Evolutionary conservation across 2,888 invertebrate species (phyloP).

Genomic region (Meteorus colon): DNA sequence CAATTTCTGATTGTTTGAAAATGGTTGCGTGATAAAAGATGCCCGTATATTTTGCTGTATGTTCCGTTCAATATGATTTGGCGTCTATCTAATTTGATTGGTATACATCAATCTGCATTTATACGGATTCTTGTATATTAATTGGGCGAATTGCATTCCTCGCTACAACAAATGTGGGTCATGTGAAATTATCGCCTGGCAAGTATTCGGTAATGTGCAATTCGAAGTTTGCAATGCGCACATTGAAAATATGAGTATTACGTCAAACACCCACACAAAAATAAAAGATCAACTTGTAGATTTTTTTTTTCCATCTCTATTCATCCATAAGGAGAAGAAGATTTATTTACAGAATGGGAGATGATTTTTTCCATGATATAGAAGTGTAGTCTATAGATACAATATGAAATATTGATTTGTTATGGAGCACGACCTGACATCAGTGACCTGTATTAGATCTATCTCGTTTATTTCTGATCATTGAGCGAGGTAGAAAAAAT

Average conservation of each 20-base stretch:
- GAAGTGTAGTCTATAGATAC: not conserved
- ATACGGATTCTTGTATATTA: not conserved
- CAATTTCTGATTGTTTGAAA: no score
- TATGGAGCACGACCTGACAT: not conserved
- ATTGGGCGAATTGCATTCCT: not conserved
- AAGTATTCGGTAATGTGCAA: not conserved
- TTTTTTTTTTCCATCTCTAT: not conserved
- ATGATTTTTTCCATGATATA: not conserved
- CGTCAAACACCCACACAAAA: no score
- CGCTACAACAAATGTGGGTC: not conserved
- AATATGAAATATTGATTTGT: not conserved
- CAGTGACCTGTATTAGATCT: not conserved
- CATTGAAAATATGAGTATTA: not conserved
- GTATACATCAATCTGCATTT: not conserved
- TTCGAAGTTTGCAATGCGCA: not conserved
- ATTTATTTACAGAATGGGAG: not conserved
- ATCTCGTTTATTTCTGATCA: not conserved
- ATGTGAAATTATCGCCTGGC: not conserved
- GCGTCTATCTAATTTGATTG: not conserved
- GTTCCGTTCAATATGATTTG: no score
- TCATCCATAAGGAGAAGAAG: not conserved
- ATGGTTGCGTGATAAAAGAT: no score
- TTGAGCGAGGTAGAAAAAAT: not conserved
- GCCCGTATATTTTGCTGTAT: no score
- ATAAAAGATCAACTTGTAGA: no score